phyloP scores from a whole-genome alignment of 2,888 invertebrate species.

The Autographa pulchrina region DNA sequence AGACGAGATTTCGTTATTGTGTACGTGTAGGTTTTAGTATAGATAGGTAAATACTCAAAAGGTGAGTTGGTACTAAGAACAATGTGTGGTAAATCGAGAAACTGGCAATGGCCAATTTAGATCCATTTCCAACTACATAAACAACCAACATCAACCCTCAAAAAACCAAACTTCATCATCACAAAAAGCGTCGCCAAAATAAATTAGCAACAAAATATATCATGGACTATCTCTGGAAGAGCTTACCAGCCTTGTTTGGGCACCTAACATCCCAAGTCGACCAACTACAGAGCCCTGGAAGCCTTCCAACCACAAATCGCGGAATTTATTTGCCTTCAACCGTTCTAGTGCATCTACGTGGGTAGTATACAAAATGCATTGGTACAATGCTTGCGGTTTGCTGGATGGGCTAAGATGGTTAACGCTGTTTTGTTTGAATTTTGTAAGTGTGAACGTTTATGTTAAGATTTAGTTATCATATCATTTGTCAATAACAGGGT shows the following conservation, averaged over 20 bases:
- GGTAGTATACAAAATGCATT: slow-evolving; percentile 78
- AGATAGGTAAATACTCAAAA: no score
- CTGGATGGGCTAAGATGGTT: slow-evolving; percentile 52
- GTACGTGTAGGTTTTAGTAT: no score
- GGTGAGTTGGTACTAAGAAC: no score
- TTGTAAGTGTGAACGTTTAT: neutral
- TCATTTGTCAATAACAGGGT: no score
- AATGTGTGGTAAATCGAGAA: no score
- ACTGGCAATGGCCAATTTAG: no score
- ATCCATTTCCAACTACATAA: no score
- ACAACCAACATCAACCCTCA: neutral
- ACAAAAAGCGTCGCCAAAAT: slow-evolving; percentile 32
- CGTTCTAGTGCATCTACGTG: slow-evolving; percentile 84
- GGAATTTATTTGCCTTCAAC: slow-evolving; percentile 86
- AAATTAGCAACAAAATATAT: slow-evolving; percentile 58
- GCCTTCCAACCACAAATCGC: slow-evolving; percentile 86
- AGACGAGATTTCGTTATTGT: no score
- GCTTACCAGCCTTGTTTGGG: slow-evolving; percentile 61
- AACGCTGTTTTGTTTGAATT: neutral
- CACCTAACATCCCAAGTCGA: slow-evolving; percentile 66
- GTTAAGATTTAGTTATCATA: no score
- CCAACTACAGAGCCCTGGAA: slow-evolving; percentile 83
- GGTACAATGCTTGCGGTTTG: slow-evolving; percentile 39
- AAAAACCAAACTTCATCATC: slow-evolving; percentile 28
- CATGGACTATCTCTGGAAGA: slow-evolving; percentile 49